Percentiles rank a stretch among this genome's conserved stretches.
These are phyloP conservation scores for Agonum fuliginosum DNA, from an alignment of 2,888 invertebrate genomes.

Conservation along the genomic window DNA sequence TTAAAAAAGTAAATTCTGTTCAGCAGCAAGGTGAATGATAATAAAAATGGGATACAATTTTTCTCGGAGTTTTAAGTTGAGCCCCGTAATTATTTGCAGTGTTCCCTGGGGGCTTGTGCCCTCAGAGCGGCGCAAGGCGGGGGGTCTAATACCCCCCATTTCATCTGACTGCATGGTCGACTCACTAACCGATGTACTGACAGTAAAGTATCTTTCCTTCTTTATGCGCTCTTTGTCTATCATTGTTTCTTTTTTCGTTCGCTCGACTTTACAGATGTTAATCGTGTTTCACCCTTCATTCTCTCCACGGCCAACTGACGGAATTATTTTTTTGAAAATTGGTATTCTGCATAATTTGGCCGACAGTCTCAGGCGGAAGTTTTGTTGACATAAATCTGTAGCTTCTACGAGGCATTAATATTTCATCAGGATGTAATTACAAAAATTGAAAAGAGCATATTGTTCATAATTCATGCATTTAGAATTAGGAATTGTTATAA, in stretches of 20 bases:
- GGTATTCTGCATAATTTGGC: conserved; percentile 34
- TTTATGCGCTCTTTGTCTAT: conserved; percentile 14
- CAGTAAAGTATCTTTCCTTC: conserved; percentile 27
- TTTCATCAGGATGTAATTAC: conserved; percentile 7
- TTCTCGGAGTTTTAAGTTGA: conserved; percentile 72
- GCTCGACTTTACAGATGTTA: conserved; percentile 49
- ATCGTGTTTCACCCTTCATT: conserved; percentile 57
- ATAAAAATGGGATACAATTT: conserved; percentile 72
- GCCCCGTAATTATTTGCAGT: conserved; percentile 71
- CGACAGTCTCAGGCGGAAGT: not conserved
- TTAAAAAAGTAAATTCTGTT: conserved; percentile 67
- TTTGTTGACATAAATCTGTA: conserved; percentile 38
- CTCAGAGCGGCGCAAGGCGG: not conserved
- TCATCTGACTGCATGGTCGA: conserved; percentile 48
- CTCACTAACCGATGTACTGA: conserved; percentile 41
- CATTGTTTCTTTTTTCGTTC: conserved; percentile 26
- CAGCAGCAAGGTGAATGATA: conserved; percentile 71
- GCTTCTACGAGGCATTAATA: not conserved
- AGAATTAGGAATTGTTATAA: no score
- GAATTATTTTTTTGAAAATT: conserved; percentile 62
- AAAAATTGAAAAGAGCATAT: conserved; percentile 10
- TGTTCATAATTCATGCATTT: not conserved
- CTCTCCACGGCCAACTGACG: conserved; percentile 59
- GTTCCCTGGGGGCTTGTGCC: conserved; percentile 66
- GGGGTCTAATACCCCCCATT: conserved; percentile 49